These are phyloP conservation scores for Emys orbicularis DNA, from an alignment of 2,797 vertebrate genomes.

Conservation along the genomic window DNA sequence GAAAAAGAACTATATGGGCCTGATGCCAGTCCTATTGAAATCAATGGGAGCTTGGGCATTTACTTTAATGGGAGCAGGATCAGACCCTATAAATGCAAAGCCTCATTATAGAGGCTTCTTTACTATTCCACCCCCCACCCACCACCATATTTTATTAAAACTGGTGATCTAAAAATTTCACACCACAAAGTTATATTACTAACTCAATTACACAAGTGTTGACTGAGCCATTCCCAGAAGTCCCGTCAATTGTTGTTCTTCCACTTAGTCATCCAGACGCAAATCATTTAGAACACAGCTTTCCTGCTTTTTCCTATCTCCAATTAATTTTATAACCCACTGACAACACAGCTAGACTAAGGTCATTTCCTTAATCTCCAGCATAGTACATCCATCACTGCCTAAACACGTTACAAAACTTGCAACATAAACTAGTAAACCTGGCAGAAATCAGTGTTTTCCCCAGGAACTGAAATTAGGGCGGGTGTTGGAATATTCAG, in stretches of 20 bases:
- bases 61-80: not conserved
- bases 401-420: not conserved
- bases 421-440: not conserved
- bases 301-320: not conserved
- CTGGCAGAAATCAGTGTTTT: accelerated
- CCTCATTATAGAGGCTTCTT: not conserved
- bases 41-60: not conserved
- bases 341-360: not conserved
- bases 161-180: not conserved
- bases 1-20: not conserved
- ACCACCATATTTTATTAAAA: not conserved
- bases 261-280: not conserved
- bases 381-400: accelerated
- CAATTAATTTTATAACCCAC: not conserved
- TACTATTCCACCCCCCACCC: not conserved
- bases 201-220: not conserved
- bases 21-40: not conserved
- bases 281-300: not conserved
- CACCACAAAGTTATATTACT: not conserved
- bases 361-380: not conserved
- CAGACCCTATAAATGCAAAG: not conserved
- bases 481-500: too few relatives aligned
- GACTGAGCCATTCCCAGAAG: not conserved
- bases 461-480: too few relatives aligned
- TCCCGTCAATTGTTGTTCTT: not conserved